A percentile compares a stretch with the other conserved stretches of the same genome.
These are phyloP conservation scores for Augiades crinisus DNA, from an alignment of 2,888 invertebrate genomes.

Conservation along the genomic window DNA sequence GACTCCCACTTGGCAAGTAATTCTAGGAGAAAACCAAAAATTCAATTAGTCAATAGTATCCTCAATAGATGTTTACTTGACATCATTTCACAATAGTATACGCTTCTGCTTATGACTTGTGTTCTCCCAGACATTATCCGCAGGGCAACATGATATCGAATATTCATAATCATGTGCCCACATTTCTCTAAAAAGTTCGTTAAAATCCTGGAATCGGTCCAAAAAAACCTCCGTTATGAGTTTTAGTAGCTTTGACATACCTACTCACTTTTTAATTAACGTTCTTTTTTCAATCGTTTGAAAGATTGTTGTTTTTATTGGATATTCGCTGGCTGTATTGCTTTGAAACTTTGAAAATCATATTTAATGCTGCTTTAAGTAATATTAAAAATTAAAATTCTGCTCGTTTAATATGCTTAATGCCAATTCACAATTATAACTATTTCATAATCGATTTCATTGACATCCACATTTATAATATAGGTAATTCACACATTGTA, in stretches of 20 bases:
- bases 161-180: slow-evolving; percentile 52
- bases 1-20: no score
- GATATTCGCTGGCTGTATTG: slow-evolving; percentile 1
- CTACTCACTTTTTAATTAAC: slow-evolving; percentile 23
- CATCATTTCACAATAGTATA: no score
- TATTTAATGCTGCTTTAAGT: slow-evolving; percentile 6
- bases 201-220: slow-evolving; percentile 27
- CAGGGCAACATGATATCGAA: slow-evolving; percentile 63
- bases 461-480: no score
- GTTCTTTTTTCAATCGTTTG: slow-evolving; percentile 20
- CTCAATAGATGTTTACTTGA: no score
- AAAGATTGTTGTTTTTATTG: slow-evolving; percentile 24
- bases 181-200: slow-evolving; percentile 25
- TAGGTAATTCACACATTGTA: no score
- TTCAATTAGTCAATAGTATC: no score
- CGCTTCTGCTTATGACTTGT: slow-evolving; percentile 34
- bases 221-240: slow-evolving; percentile 18
- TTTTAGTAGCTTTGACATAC: slow-evolving; percentile 25
- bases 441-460: no score
- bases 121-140: slow-evolving; percentile 41
- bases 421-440: no score
- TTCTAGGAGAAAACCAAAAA: no score
- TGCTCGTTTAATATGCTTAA: no score
- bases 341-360: slow-evolving; percentile 1
- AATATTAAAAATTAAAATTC: no score